phyloP scores from a whole-genome alignment of 1,140 invertebrate genomes.

The Diabrotica undecimpunctata region DNA sequence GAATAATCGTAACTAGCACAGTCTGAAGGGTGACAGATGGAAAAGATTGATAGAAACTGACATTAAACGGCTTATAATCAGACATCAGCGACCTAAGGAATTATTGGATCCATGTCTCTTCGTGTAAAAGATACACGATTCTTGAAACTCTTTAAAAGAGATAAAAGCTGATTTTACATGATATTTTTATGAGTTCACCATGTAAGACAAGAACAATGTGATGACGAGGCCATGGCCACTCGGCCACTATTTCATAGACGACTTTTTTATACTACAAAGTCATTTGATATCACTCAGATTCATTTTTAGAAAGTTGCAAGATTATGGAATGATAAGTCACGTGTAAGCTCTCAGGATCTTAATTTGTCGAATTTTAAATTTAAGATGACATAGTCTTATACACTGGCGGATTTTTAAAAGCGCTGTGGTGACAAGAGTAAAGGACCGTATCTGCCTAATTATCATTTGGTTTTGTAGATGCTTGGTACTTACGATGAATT shows the following conservation, averaged over 20 bases:
- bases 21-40: too few species aligned
- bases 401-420: too few species aligned
- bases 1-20: too few species aligned
- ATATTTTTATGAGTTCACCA: too few species aligned
- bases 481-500: too few species aligned
- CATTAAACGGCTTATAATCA: too few species aligned
- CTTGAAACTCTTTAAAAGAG: neutral
- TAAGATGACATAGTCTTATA: too few species aligned
- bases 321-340: neutral
- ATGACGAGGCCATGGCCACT: conserved; percentile 1
- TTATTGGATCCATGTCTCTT: neutral
- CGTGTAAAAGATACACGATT: conserved; percentile 4
- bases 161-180: neutral
- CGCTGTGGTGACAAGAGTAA: too few species aligned
- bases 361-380: neutral
- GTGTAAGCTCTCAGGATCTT: neutral
- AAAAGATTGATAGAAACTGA: too few species aligned
- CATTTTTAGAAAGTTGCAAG: neutral
- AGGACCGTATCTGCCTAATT: too few species aligned
- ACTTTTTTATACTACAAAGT: neutral
- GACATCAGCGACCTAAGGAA: too few species aligned
- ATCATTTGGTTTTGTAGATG: too few species aligned
- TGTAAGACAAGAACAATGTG: neutral
- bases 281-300: neutral
- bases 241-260: neutral